These are phyloP conservation scores for Poicephalus meyeri DNA, from an alignment of 2,113 vertebrate species.

Conservation along the genomic window DNA sequence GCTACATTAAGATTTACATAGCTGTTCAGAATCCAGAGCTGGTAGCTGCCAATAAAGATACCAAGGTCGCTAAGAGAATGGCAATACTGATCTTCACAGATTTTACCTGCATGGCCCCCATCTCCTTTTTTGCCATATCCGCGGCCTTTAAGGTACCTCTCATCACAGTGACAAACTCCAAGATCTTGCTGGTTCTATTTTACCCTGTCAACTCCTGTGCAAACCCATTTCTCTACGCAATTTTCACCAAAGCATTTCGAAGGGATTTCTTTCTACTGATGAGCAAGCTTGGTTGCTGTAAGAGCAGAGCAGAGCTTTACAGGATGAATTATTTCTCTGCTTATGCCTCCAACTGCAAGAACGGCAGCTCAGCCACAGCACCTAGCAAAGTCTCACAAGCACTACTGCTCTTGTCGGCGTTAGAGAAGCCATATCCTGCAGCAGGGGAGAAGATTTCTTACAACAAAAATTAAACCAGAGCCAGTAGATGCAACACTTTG, in stretches of 20 bases:
- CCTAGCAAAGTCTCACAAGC: conserved; percentile 58
- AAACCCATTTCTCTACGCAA: conserved; percentile 92
- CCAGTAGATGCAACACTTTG: background rate
- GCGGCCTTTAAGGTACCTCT: conserved; percentile 89
- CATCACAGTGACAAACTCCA: conserved; percentile 92
- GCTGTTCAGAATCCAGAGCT: conserved; percentile 85
- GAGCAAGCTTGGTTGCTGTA: conserved; percentile 82
- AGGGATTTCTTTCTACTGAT: conserved; percentile 85
- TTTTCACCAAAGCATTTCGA: conserved; percentile 90
- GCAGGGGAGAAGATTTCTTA: conserved; percentile 2
- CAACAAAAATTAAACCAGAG: conserved; percentile 11
- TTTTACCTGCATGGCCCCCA: conserved; percentile 93
- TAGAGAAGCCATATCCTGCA: conserved; percentile 47
- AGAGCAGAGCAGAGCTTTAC: conserved; percentile 73
- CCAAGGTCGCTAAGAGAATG: conserved; percentile 92
- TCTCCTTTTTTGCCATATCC: conserved; percentile 94
- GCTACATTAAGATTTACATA: conserved; percentile 89
- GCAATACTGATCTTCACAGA: conserved; percentile 94
- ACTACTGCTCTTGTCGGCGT: conserved; percentile 43
- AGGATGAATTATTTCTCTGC: conserved; percentile 78
- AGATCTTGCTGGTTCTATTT: conserved; percentile 92
- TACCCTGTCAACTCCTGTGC: conserved; percentile 94
- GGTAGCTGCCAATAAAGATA: conserved; percentile 81
- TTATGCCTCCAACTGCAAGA: conserved; percentile 71
- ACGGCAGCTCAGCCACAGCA: conserved; percentile 15